A percentile compares a stretch with the other conserved stretches of the same genome.
Evolutionary conservation across 2,113 vertebrate genomes (phyloP).

Genomic region (Periophthalmodon schlosseri): DNA sequence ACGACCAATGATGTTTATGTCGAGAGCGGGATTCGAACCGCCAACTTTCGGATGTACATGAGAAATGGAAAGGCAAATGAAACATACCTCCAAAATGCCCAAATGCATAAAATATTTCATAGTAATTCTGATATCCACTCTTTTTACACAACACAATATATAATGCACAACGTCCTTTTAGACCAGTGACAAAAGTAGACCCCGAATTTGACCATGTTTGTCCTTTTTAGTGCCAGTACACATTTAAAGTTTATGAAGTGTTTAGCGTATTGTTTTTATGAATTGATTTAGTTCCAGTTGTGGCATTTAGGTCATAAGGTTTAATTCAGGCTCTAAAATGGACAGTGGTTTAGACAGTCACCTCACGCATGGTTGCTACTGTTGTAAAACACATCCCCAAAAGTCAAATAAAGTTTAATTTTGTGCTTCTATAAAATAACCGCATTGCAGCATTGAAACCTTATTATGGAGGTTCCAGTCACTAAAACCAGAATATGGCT

Average conservation of each 20-base stretch:
- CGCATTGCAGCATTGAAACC: conserved; percentile 34
- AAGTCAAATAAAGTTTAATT: conserved; percentile 20
- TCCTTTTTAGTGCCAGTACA: conserved; percentile 43
- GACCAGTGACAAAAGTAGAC: conserved; percentile 18
- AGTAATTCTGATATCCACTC: conserved; percentile 66
- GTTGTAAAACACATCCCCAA: conserved; percentile 17
- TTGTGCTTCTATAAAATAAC: background rate
- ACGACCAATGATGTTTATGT: too few relatives aligned
- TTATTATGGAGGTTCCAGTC: conserved; percentile 10
- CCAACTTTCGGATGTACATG: background rate
- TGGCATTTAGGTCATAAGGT: conserved; percentile 45
- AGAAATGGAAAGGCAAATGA: background rate
- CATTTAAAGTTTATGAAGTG: conserved; percentile 53
- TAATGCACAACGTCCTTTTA: conserved; percentile 30
- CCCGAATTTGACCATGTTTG: conserved; percentile 16
- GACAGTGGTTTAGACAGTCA: conserved; percentile 25
- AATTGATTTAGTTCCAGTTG: conserved; percentile 54
- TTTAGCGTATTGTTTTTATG: conserved; percentile 60
- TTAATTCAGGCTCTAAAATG: conserved; percentile 53
- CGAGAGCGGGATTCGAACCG: too few relatives aligned
- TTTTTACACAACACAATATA: conserved; percentile 39
- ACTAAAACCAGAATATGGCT: background rate
- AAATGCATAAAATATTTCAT: background rate
- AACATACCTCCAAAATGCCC: background rate
- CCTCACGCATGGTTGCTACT: conserved; percentile 24